Conservation (phyloP, 2,797 vertebrate genomes). For the Selene dorsalis region DNA sequence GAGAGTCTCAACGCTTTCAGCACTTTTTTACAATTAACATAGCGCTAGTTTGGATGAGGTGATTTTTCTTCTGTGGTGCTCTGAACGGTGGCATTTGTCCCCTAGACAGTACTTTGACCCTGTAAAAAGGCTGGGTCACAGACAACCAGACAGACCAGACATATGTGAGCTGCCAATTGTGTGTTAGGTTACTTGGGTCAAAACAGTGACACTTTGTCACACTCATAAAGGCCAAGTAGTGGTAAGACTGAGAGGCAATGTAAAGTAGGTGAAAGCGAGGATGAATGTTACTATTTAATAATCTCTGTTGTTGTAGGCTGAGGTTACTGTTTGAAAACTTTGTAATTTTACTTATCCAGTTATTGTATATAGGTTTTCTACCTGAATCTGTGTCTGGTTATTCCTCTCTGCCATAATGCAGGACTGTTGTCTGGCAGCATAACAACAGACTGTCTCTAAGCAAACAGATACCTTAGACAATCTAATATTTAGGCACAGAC, state of each 20-base stretch:
- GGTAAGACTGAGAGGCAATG: neutral
- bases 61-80: slow-evolving; percentile 30
- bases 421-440: slow-evolving; percentile 49
- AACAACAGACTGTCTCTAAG: slow-evolving; percentile 36
- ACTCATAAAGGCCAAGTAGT: slow-evolving; percentile 1
- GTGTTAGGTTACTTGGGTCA: slow-evolving; percentile 58
- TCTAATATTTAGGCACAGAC: slow-evolving; percentile 34
- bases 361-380: neutral
- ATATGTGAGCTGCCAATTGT: slow-evolving; percentile 58
- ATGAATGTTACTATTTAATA: neutral
- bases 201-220: slow-evolving; percentile 59
- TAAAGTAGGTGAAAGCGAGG: neutral
- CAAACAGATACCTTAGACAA: slow-evolving; percentile 45
- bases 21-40: slow-evolving; percentile 23
- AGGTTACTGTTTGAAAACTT: neutral
- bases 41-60: slow-evolving; percentile 2
- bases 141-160: slow-evolving; percentile 41
- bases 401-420: slow-evolving; percentile 38
- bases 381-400: slow-evolving; percentile 9
- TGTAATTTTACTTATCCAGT: neutral
- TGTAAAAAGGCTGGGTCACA: slow-evolving; percentile 61
- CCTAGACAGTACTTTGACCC: slow-evolving; percentile 65
- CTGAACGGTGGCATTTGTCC: slow-evolving; percentile 66
- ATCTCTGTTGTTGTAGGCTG: neutral
- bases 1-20: neutral